Evolutionary conservation across 1,140 invertebrate species (phyloP).

Genomic region (Magallana angulata): DNA sequence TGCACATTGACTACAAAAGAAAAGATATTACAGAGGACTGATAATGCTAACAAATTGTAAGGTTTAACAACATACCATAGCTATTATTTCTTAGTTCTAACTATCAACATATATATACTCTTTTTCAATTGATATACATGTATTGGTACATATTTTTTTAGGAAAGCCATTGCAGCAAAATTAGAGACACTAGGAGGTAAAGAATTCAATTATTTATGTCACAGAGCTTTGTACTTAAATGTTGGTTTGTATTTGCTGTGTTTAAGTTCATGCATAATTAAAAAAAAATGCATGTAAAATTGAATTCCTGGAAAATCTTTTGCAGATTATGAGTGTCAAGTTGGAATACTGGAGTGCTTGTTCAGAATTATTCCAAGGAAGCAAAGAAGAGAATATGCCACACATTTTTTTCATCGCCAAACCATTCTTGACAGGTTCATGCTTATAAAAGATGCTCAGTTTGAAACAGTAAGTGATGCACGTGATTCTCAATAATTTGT

Average conservation of each 20-base stretch:
- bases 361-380: constrained; percentile 71
- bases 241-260: background rate
- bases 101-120: too few species aligned
- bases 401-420: constrained; percentile 49
- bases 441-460: constrained; percentile 70
- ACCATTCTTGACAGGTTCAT: constrained; percentile 54
- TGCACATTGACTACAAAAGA: constrained; percentile 34
- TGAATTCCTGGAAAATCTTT: background rate
- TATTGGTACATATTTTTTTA: background rate
- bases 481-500: background rate
- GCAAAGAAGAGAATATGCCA: constrained; percentile 49
- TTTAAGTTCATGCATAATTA: background rate
- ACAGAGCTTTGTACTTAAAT: too few species aligned
- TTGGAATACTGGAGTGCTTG: constrained; percentile 69
- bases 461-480: constrained; percentile 71
- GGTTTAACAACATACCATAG: background rate
- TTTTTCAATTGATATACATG: background rate
- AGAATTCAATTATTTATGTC: background rate
- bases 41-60: constrained; percentile 36
- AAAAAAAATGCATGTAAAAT: background rate
- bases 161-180: background rate
- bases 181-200: background rate
- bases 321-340: constrained; percentile 76
- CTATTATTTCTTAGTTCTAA: too few species aligned
- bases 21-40: constrained; percentile 11